phyloP scores from a whole-genome alignment of 2,797 vertebrate genomes.

The Morelia viridis region DNA sequence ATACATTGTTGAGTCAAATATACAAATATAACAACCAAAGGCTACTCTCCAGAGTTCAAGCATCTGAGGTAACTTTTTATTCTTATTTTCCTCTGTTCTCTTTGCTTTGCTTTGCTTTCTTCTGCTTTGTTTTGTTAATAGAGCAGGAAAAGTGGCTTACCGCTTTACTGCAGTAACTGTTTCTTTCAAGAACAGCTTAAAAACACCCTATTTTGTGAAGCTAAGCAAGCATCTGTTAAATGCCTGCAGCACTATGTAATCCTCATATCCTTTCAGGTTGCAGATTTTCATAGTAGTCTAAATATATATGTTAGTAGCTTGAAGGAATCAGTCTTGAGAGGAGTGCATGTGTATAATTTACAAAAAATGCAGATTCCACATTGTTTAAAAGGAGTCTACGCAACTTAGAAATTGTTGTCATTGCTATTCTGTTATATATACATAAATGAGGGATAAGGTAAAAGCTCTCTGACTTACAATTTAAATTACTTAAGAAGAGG shows the following conservation, averaged over 20 bases:
- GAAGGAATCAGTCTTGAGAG: constrained; percentile 25
- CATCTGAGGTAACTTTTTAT: constrained; percentile 11
- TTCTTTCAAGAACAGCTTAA: constrained; percentile 46
- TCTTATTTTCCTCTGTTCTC: not conserved
- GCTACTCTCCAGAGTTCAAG: not conserved
- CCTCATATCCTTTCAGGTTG: constrained; percentile 47
- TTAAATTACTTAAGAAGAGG: not conserved
- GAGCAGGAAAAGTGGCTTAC: constrained; percentile 22
- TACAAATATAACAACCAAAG: constrained; percentile 28
- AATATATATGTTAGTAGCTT: constrained; percentile 30
- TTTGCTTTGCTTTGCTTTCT: not conserved
- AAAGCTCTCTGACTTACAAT: not conserved
- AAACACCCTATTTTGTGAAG: constrained; percentile 17
- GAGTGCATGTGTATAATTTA: not conserved
- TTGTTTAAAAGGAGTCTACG: constrained; percentile 15
- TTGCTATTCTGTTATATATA: not conserved
- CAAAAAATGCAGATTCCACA: constrained; percentile 13
- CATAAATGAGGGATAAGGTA: not conserved
- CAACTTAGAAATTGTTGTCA: not conserved
- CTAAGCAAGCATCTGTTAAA: constrained; percentile 41
- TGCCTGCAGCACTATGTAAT: constrained; percentile 46
- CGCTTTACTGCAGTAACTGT: constrained; percentile 46
- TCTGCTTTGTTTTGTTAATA: not conserved
- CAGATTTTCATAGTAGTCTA: constrained; percentile 38
- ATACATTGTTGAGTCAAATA: not conserved